A percentile compares a stretch with the other conserved stretches of the same genome.
phyloP scores from a whole-genome alignment of 2,113 vertebrate genomes.

The Anser cygnoides region DNA sequence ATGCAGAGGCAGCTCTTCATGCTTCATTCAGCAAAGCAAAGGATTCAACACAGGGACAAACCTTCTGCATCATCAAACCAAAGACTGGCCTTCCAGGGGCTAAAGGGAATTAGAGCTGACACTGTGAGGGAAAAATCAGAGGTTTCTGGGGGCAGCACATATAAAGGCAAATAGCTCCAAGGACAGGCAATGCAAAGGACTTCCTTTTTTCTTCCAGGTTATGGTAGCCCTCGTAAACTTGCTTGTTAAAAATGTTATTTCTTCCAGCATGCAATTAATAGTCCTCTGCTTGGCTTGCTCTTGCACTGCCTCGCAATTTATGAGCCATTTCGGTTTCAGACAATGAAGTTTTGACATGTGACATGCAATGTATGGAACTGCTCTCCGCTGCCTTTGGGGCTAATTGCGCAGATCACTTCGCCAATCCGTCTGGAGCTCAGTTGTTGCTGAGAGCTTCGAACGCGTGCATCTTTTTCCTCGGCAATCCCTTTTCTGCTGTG shows the following conservation, averaged over 20 bases:
- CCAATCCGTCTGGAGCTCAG: neutral
- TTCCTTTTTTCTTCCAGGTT: neutral
- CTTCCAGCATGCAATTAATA: neutral
- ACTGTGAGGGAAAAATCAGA: neutral
- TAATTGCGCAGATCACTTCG: neutral
- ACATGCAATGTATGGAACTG: neutral
- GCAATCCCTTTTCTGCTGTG: neutral
- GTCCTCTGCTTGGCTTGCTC: neutral
- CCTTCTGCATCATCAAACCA: neutral
- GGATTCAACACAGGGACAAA: neutral
- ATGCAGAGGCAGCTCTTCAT: accelerated
- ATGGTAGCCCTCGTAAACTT: neutral
- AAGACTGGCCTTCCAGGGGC: neutral
- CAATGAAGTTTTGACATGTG: conserved; percentile 1
- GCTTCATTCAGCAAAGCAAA: neutral
- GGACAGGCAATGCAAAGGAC: neutral
- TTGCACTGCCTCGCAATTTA: neutral
- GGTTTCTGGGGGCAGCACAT: neutral
- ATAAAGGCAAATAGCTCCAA: neutral
- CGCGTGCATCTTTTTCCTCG: neutral
- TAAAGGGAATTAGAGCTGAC: neutral
- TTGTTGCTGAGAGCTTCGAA: neutral
- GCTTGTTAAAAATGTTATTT: conserved; percentile 25
- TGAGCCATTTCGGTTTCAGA: neutral
- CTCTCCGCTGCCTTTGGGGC: neutral